A percentile compares a stretch with the other conserved stretches of the same genome.
Evolutionary conservation across 2,797 vertebrate species (phyloP).

Genomic region (Erpetoichthys calabaricus): DNA sequence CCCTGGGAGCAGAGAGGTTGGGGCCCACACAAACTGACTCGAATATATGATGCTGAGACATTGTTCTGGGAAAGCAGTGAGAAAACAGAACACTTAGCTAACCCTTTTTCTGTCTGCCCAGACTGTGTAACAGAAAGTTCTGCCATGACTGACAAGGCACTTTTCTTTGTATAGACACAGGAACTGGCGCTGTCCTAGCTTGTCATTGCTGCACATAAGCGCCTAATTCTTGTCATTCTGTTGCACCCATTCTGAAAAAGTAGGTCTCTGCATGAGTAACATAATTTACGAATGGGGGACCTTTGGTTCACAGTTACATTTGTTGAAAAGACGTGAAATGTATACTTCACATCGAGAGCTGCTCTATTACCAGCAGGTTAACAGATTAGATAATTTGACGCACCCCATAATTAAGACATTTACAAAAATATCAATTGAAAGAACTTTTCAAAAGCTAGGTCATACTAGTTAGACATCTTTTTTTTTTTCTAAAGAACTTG

Average conservation of each 20-base stretch:
- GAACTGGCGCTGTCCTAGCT: conserved; percentile 23
- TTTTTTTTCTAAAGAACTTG: too few relatives aligned
- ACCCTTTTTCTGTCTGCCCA: conserved; percentile 6
- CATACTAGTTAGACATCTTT: too few relatives aligned
- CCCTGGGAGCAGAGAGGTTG: conserved; percentile 34
- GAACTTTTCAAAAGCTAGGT: too few relatives aligned
- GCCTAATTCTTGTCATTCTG: conserved; percentile 28
- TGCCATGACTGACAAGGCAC: conserved; percentile 2
- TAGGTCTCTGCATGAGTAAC: background rate
- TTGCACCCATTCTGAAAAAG: conserved; percentile 33
- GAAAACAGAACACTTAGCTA: conserved; percentile 44
- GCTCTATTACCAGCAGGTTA: too few relatives aligned
- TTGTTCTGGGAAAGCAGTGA: conserved; percentile 37
- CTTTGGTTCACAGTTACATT: too few relatives aligned
- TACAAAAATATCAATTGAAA: too few relatives aligned
- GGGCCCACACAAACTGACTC: conserved; percentile 29
- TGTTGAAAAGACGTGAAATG: too few relatives aligned
- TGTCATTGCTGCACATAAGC: conserved; percentile 38
- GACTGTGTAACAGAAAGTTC: conserved; percentile 1
- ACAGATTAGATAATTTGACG: too few relatives aligned
- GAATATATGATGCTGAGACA: conserved; percentile 26
- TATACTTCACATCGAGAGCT: too few relatives aligned
- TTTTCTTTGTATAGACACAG: conserved; percentile 21
- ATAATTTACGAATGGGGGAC: background rate
- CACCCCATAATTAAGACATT: too few relatives aligned